These are phyloP conservation scores for Pseudomugil tenellus DNA, from an alignment of 2,797 vertebrate genomes.

Conservation along the genomic window DNA sequence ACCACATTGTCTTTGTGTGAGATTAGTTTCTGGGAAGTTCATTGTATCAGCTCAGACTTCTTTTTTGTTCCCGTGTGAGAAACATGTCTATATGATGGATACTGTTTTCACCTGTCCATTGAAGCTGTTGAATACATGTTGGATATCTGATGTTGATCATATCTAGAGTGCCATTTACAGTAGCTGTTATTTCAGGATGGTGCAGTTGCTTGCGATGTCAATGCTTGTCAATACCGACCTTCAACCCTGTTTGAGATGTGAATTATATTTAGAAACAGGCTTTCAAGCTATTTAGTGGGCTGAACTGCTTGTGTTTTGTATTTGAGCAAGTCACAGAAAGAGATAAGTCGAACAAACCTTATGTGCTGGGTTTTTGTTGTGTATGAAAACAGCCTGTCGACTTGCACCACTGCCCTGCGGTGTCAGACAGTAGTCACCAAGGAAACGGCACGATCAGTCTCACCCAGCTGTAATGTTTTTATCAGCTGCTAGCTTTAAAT, in stretches of 20 bases:
- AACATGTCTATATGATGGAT: slow-evolving; percentile 29
- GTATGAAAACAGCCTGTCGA: slow-evolving; percentile 66
- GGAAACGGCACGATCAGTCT: slow-evolving; percentile 67
- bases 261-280: slow-evolving; percentile 49
- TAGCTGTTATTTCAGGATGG: slow-evolving; percentile 50
- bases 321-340: not conserved
- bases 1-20: slow-evolving; percentile 12
- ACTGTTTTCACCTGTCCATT: slow-evolving; percentile 46
- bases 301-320: not conserved
- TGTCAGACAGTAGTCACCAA: slow-evolving; percentile 58
- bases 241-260: slow-evolving; percentile 22
- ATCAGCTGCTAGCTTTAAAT: slow-evolving; percentile 57
- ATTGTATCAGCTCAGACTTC: slow-evolving; percentile 33
- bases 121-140: slow-evolving; percentile 27
- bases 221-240: slow-evolving; percentile 53
- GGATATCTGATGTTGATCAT: slow-evolving; percentile 38
- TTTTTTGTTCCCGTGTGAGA: slow-evolving; percentile 6
- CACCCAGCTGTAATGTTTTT: slow-evolving; percentile 54
- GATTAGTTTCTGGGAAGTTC: not conserved
- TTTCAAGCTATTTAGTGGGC: slow-evolving; percentile 23
- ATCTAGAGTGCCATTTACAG: slow-evolving; percentile 34
- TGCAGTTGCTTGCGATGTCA: slow-evolving; percentile 45
- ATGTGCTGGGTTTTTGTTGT: slow-evolving; percentile 63
- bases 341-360: slow-evolving; percentile 34
- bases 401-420: slow-evolving; percentile 38